Evolutionary conservation across 2,113 vertebrate species (phyloP).

Genomic region (Pseudorhombus dupliciocellatus): DNA sequence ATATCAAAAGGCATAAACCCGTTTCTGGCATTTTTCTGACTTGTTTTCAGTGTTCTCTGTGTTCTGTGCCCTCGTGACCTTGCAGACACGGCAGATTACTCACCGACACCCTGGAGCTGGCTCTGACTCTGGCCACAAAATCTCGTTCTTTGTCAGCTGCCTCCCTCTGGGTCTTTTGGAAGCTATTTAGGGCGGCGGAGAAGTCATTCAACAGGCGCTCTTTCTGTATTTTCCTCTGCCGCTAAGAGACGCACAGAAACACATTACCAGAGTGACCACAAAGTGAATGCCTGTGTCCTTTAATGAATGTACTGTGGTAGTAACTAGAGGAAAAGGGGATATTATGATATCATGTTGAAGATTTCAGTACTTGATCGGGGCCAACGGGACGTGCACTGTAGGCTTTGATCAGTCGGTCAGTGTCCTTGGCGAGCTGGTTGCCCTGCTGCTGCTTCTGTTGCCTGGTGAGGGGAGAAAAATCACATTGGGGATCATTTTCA

Average conservation of each 20-base stretch:
- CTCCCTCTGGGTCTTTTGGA: conserved; percentile 91
- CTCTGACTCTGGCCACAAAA: conserved; percentile 94
- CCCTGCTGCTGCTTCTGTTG: conserved; percentile 93
- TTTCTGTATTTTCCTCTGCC: conserved; percentile 95
- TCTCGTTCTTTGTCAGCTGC: conserved; percentile 94
- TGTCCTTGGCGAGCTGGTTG: conserved; percentile 96
- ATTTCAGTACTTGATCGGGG: conserved; percentile 80
- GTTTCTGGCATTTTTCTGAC: not conserved
- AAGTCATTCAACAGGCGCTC: conserved; percentile 94
- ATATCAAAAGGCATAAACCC: not conserved
- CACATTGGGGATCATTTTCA: not conserved
- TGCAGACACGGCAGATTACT: conserved; percentile 61
- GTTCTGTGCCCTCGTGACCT: not conserved
- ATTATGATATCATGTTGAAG: not conserved
- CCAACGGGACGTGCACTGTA: conserved; percentile 88
- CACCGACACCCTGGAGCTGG: conserved; percentile 92
- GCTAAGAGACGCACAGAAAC: conserved; percentile 72
- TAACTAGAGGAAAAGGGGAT: not conserved
- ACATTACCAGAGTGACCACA: not conserved
- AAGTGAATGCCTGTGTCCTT: not conserved
- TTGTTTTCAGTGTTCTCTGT: not conserved
- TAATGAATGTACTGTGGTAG: not conserved
- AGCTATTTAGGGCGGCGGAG: conserved; percentile 87
- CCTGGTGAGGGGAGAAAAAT: conserved; percentile 72
- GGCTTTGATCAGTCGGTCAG: conserved; percentile 92